These are phyloP conservation scores for Athripsodes cinereus DNA, from an alignment of 2,888 invertebrate species.

Conservation along the genomic window DNA sequence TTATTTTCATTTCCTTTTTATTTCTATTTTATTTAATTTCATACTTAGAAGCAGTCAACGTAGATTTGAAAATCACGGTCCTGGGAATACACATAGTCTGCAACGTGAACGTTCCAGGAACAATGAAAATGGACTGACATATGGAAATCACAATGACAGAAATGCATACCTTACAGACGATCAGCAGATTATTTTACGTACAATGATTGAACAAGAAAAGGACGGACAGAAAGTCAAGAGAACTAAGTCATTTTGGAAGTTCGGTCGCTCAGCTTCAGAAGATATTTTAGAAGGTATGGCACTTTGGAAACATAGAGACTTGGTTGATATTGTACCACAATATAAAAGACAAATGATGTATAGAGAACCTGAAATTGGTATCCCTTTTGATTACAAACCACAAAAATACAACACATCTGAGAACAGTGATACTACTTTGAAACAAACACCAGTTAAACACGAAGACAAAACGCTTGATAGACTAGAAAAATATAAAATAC, in stretches of 20 bases:
- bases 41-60: slow-evolving; percentile 28
- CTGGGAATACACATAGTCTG: slow-evolving; percentile 34
- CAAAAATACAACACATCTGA: slow-evolving; percentile 37
- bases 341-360: slow-evolving; percentile 45
- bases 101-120: slow-evolving; percentile 27
- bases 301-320: slow-evolving; percentile 77
- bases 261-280: slow-evolving; percentile 63
- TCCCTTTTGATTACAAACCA: slow-evolving; percentile 40
- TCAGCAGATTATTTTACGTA: slow-evolving; percentile 45
- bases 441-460: slow-evolving; percentile 42
- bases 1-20: slow-evolving; percentile 16
- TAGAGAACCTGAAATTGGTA: slow-evolving; percentile 34
- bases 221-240: slow-evolving; percentile 67
- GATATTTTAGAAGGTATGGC: slow-evolving; percentile 84
- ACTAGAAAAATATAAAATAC: slow-evolving; percentile 32
- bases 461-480: slow-evolving; percentile 26
- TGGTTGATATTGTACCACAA: slow-evolving; percentile 64
- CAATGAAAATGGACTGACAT: slow-evolving; percentile 25
- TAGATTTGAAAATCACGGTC: slow-evolving; percentile 33
- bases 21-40: slow-evolving; percentile 27
- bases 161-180: slow-evolving; percentile 50
- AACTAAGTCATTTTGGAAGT: slow-evolving; percentile 83
- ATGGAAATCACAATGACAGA: slow-evolving; percentile 37
- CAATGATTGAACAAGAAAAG: slow-evolving; percentile 50
- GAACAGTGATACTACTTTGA: slow-evolving; percentile 35